These are phyloP conservation scores for Beris morrisii DNA, from an alignment of 2,888 invertebrate genomes.

Conservation along the genomic window DNA sequence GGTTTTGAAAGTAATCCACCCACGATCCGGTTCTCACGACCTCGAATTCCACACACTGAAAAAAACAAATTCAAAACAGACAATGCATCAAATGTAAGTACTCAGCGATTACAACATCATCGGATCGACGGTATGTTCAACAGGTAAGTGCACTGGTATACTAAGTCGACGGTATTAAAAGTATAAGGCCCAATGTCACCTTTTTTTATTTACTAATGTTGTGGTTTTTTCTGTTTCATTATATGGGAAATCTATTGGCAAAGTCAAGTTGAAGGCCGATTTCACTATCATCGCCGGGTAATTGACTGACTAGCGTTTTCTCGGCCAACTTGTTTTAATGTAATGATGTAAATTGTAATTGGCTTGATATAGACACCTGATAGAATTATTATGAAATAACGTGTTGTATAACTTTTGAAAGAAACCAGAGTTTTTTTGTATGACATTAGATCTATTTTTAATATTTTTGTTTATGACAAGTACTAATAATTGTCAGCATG, in stretches of 20 bases:
- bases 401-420: too few species aligned
- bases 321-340: too few species aligned
- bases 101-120: not conserved
- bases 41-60: constrained; percentile 47
- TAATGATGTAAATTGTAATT: too few species aligned
- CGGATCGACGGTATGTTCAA: too few species aligned
- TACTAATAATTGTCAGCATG: too few species aligned
- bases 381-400: too few species aligned
- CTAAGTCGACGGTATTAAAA: not conserved
- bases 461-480: too few species aligned
- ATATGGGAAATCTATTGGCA: not conserved
- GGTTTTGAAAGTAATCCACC: constrained; percentile 44
- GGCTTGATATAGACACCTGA: too few species aligned
- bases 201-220: not conserved
- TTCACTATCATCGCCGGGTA: constrained; percentile 17
- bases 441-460: too few species aligned
- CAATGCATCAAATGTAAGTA: not conserved
- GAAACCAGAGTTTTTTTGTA: too few species aligned
- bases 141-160: not conserved
- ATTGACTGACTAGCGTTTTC: too few species aligned
- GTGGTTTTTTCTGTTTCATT: not conserved
- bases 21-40: constrained; percentile 45
- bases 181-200: not conserved
- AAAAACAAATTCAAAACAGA: constrained; percentile 30
- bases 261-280: constrained; percentile 35